Conservation (phyloP, 2,888 invertebrate species). For the Prenolepis imparis region DNA sequence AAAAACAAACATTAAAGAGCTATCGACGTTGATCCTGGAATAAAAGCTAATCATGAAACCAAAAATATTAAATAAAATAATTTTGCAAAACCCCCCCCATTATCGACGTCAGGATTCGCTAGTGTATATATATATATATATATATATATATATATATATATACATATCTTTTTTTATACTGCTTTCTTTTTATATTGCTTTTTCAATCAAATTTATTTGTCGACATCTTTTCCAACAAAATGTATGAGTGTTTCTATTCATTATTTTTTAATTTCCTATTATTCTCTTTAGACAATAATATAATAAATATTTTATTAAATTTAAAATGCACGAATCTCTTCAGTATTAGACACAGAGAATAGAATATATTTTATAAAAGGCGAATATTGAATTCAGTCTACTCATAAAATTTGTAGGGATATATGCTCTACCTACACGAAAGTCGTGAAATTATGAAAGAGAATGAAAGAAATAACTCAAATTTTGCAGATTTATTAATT, state of each 20-base stretch:
- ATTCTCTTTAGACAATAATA: background rate
- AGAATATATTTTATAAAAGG: background rate
- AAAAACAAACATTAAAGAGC: too few species aligned
- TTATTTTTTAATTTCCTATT: background rate
- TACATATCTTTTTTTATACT: background rate
- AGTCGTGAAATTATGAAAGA: background rate
- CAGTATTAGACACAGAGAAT: background rate
- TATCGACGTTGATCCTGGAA: too few species aligned
- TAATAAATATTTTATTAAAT: background rate
- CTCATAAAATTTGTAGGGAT: slow-evolving; percentile 26
- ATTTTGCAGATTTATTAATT: slow-evolving; percentile 55
- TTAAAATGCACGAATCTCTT: background rate
- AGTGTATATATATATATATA: too few species aligned
- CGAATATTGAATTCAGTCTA: slow-evolving; percentile 5
- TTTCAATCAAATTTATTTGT: background rate
- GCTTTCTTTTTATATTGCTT: too few species aligned
- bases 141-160: background rate
- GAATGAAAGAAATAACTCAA: slow-evolving; percentile 47
- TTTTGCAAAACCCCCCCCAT: too few species aligned
- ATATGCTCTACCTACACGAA: background rate
- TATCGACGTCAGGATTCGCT: too few species aligned
- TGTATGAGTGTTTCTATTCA: background rate
- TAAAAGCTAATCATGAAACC: too few species aligned
- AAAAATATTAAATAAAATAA: too few species aligned
- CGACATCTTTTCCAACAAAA: background rate